Evolutionary conservation across 2,797 vertebrate genomes (phyloP).

Genomic region (Emydoidea blandingii): DNA sequence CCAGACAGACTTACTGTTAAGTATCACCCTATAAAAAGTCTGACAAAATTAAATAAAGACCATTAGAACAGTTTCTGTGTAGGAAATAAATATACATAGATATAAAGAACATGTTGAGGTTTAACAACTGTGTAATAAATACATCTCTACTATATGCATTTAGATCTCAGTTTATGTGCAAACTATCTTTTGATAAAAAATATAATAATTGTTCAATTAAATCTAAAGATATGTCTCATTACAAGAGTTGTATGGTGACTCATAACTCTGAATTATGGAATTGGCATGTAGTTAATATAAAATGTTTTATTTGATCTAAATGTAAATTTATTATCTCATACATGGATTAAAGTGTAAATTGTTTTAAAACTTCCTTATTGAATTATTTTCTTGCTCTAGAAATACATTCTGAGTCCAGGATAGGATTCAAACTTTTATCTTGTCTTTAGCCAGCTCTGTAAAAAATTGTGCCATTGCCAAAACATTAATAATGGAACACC

Average conservation of each 20-base stretch:
- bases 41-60: not conserved
- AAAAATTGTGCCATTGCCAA: not conserved
- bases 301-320: not conserved
- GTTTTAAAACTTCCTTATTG: conserved; percentile 19
- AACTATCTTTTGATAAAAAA: conserved; percentile 5
- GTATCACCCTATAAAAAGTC: not conserved
- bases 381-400: conserved; percentile 13
- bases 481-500: not conserved
- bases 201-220: not conserved
- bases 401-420: not conserved
- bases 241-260: not conserved
- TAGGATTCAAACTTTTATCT: not conserved
- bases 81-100: not conserved
- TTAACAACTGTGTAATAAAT: rapidly evolving
- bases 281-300: not conserved
- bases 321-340: not conserved
- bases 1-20: not conserved
- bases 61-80: not conserved
- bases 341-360: not conserved
- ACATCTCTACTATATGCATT: rapidly evolving
- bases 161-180: not conserved
- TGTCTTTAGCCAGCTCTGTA: not conserved
- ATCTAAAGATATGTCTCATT: conserved; percentile 1
- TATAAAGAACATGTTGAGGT: not conserved
- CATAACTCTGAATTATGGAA: not conserved